Conservation (phyloP, 2,797 vertebrate genomes). For the Heteromormyrus szaboi region DNA sequence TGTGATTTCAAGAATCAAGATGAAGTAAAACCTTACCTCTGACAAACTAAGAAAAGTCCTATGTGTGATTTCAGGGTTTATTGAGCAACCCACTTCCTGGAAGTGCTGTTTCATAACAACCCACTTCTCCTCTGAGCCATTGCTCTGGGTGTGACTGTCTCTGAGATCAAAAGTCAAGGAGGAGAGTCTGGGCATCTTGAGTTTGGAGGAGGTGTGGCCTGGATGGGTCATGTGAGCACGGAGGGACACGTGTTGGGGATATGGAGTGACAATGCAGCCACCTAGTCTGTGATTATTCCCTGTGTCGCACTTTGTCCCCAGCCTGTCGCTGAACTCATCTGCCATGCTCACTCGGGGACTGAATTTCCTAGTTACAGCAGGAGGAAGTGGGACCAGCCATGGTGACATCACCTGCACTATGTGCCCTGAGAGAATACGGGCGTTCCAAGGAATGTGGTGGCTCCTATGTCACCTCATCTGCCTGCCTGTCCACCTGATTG, state of each 20-base stretch:
- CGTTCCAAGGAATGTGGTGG: not conserved
- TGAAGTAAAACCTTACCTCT: not conserved
- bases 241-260: not conserved
- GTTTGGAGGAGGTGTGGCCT: not conserved
- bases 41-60: not conserved
- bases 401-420: not conserved
- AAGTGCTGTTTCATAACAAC: not conserved
- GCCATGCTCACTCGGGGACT: not conserved
- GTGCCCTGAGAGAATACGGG: not conserved
- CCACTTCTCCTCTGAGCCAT: not conserved
- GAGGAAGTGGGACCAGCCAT: not conserved
- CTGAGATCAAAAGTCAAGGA: not conserved
- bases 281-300: not conserved
- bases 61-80: not conserved
- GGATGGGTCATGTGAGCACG: not conserved
- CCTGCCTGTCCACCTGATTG: too few species aligned
- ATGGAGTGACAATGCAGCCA: not conserved
- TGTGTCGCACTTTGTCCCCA: not conserved
- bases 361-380: not conserved
- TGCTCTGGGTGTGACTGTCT: not conserved
- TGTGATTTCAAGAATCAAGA: not conserved
- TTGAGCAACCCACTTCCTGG: conserved; percentile 4
- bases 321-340: not conserved
- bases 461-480: not conserved
- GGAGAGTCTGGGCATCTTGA: not conserved